These are phyloP conservation scores for Myripristis murdjan DNA, from an alignment of 2,797 vertebrate genomes.

Conservation along the genomic window DNA sequence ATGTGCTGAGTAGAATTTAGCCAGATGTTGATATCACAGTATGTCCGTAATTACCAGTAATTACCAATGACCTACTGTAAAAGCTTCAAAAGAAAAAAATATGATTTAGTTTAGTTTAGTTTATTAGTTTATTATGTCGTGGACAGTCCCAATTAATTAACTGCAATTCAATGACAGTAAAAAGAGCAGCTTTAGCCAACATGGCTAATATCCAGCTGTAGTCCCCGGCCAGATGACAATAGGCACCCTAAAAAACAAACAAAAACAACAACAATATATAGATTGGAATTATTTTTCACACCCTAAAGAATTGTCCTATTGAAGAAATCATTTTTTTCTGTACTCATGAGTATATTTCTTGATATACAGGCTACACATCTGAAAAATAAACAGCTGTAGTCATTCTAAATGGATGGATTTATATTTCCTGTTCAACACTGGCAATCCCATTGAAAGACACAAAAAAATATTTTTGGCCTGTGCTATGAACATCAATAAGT, in stretches of 20 bases:
- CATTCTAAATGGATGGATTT: constrained; percentile 5
- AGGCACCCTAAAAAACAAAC: too few relatives aligned
- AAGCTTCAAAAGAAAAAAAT: constrained; percentile 22
- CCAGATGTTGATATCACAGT: constrained; percentile 20
- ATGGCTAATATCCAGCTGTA: too few relatives aligned
- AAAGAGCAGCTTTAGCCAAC: too few relatives aligned
- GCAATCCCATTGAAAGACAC: constrained; percentile 10
- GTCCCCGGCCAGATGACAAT: too few relatives aligned
- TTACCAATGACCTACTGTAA: constrained; percentile 19
- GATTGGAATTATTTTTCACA: too few relatives aligned
- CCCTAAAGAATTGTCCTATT: constrained; percentile 31
- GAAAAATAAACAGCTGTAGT: constrained; percentile 23
- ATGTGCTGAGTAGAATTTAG: neutral
- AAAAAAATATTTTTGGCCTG: neutral
- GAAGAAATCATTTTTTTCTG: constrained; percentile 34
- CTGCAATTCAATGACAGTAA: too few relatives aligned
- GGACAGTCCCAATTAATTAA: too few relatives aligned
- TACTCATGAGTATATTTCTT: constrained; percentile 15
- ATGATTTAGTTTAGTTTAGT: too few relatives aligned
- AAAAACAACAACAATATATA: too few relatives aligned
- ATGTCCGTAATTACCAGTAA: constrained; percentile 34
- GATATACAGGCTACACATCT: constrained; percentile 43
- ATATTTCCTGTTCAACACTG: constrained; percentile 7
- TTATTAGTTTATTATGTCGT: too few relatives aligned
- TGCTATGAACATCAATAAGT: too few relatives aligned